Base-by-base conservation (phyloP, 2,797 vertebrate genomes). In the Coreius guichenoti region DNA sequence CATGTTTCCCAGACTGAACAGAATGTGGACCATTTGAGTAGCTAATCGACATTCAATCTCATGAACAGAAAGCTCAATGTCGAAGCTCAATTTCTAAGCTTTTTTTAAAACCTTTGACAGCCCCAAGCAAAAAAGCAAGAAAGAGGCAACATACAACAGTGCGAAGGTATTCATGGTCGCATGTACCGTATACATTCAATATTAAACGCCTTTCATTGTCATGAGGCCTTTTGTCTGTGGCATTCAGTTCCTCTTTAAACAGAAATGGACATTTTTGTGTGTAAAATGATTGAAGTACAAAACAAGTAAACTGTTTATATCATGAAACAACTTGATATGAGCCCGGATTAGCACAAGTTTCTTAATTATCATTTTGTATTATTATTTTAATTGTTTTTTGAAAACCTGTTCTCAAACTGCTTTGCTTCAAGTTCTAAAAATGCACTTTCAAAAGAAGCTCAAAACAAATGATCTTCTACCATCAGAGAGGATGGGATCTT, bases 11-110 rank as follows among this genome's bases (percentile, higher is more conserved):
- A 51, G 23, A 49, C 2, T 8, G 31, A 83, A 75, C 23, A 39
- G 70, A 76, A 75, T 1, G 4, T 51, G 81, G 43, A 65, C 58
- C 29, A 83, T 54, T 51, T 83, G 69, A 82, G 54, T 45, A n/a
- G 68, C 26, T 82, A 63, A 73, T 82, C 43, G 70, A 74, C 70
- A 82, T 74, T 47, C 21, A 65, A 47, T 72, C 80, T 29, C 3
- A 2, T 5, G 3, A 82, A 82, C n/a, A 16, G 17, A 72, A 45
- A 72, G 68, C 33, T 56, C 6, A 72, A 43, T 29, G 47, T 81
- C 17, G 12, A 56, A 8, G 36, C 68, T 56, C 3, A 58, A 9
- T 56, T 49, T 81, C 17, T 13, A 58, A 5, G n/a, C 26, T 65
- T 3, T 63, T 58, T 29, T 65, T 31, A 65, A 29, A 29, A 17